Base-by-base conservation (phyloP, 2,797 vertebrate genomes). In the Hybognathus amarus region DNA sequence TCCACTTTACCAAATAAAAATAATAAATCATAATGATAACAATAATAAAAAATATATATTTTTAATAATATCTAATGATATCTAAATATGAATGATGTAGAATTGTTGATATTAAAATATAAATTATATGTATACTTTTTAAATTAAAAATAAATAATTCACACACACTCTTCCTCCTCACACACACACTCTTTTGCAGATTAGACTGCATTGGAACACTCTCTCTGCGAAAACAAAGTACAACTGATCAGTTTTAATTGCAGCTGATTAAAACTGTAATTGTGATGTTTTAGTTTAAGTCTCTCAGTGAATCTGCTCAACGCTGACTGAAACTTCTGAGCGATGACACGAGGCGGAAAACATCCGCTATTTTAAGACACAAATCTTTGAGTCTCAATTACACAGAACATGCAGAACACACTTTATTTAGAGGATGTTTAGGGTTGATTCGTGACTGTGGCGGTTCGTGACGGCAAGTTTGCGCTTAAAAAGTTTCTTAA, bases 391-490 rank as follows among this genome's bases (percentile, higher is more conserved):
- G 71, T 45, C 38, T 83, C 38, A 47, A 69, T 77, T 68, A 77
- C 38, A 79, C 38, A 79, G 30, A 63, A 33, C 13, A 47, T 18
- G 7, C n/a, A 22, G 27, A 33, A 76, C 13, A 7, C 18, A 12
- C 68, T 73, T 80, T 22, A 17, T 40, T 66, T 27, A 27, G 33
- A 64, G 80, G 59, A 12, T 59, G 33, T 64, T 77, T 45, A 30
- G 76, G n/a, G 36, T 36, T 47, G 74, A 69, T 83, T 83, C 74
- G 81, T 83, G 81, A 83, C 81, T 83, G 81, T 24, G 63, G 61
- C 22, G 68, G 63, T 45, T 83, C 74, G 81, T 83, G 81, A 77
- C 64, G 13, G 63, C 3, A 69, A 56, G 38, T 74, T 74, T 66
- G 50, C 42, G 38, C 20, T 68, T 7, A 56, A 2, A 73, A 83